Percentiles rank a stretch among this genome's conserved stretches.
Conservation (phyloP, 2,797 vertebrate species). For the Oreochromis mossambicus region DNA sequence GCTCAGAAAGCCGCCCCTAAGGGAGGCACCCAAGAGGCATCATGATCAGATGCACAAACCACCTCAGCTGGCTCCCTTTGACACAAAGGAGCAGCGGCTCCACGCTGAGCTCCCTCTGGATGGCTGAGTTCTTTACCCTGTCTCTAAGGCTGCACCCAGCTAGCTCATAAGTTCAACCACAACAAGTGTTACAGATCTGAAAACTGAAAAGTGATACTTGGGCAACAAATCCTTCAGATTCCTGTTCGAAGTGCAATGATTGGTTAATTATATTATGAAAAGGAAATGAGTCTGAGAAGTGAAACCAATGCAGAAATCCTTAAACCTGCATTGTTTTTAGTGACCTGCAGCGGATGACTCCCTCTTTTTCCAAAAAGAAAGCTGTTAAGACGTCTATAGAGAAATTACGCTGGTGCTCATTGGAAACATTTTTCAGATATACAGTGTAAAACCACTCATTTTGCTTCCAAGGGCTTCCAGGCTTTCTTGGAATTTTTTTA, state of each 20-base stretch:
- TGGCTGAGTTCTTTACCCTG: not conserved
- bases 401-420: not conserved
- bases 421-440: not conserved
- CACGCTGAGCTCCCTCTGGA: not conserved
- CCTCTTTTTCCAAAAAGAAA: not conserved
- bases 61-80: not conserved
- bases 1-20: not conserved
- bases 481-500: not conserved
- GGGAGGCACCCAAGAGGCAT: not conserved
- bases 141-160: not conserved
- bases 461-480: not conserved
- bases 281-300: not conserved
- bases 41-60: not conserved
- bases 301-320: not conserved
- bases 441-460: not conserved
- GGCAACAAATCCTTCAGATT: not conserved
- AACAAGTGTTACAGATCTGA: not conserved
- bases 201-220: not conserved
- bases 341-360: not conserved
- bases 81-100: not conserved
- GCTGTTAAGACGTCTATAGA: not conserved
- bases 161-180: not conserved
- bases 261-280: constrained; percentile 6
- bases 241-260: not conserved
- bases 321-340: not conserved